These are phyloP conservation scores for Oceanites oceanicus DNA, from an alignment of 2,113 vertebrate species.

Conservation along the genomic window DNA sequence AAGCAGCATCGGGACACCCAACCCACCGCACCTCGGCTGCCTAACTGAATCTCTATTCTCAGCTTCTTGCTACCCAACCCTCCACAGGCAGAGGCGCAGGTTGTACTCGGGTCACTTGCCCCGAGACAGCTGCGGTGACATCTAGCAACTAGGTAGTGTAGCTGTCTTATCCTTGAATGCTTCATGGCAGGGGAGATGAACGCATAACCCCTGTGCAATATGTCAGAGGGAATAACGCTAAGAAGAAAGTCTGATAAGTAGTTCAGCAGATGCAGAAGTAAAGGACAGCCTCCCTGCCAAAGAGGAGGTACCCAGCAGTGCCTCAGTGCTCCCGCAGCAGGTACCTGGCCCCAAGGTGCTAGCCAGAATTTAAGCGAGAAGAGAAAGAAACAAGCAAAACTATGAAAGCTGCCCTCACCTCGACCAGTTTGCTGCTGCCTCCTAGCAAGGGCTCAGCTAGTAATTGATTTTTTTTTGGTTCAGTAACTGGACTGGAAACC, in stretches of 20 bases:
- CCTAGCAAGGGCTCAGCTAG: background rate
- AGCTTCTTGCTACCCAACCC: background rate
- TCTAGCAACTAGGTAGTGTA: background rate
- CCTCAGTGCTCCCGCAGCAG: background rate
- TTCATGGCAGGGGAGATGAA: background rate
- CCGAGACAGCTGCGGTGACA: background rate
- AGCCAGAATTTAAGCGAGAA: background rate
- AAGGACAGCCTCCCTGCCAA: background rate
- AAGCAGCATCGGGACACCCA: background rate
- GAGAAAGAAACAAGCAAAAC: background rate
- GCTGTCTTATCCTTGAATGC: background rate
- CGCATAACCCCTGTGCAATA: rapidly evolving
- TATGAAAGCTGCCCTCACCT: background rate
- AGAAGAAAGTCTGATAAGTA: background rate
- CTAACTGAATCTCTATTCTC: background rate
- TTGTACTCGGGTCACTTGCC: background rate
- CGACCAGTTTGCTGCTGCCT: background rate
- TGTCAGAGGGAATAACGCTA: rapidly evolving
- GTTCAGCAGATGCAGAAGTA: background rate
- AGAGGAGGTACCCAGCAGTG: background rate
- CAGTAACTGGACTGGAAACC: background rate
- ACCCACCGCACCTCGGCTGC: background rate
- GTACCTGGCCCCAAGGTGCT: background rate
- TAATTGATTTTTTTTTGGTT: background rate
- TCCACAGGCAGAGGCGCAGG: background rate